A percentile compares a stretch with the other conserved stretches of the same genome.
Evolutionary conservation across 1,140 invertebrate species (phyloP).

Genomic region (Zophobas atratus): DNA sequence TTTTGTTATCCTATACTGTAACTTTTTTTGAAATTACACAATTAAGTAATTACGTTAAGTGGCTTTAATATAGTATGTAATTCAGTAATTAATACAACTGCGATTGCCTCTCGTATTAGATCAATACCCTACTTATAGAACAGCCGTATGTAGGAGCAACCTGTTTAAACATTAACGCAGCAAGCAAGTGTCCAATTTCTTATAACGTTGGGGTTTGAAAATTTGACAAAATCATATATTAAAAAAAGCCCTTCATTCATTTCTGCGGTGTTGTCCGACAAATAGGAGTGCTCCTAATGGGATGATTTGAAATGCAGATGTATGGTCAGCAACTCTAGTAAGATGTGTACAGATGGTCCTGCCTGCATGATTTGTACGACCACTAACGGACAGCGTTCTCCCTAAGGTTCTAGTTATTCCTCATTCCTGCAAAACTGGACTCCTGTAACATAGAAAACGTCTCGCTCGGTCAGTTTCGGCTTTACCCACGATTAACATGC

Average conservation of each 20-base stretch:
- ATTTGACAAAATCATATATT: constrained; percentile 20
- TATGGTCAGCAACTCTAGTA: constrained; percentile 59
- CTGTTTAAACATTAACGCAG: constrained; percentile 6
- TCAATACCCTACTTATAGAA: no score
- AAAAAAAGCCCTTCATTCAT: constrained; percentile 3
- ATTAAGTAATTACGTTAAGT: no score
- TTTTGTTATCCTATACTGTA: no score
- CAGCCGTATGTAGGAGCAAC: neutral
- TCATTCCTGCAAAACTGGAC: constrained; percentile 36
- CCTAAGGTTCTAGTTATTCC: constrained; percentile 47
- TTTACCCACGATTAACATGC: constrained; percentile 34
- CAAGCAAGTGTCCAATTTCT: constrained; percentile 9
- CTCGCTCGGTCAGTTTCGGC: constrained; percentile 9
- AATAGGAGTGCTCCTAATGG: constrained; percentile 51
- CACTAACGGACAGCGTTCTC: constrained; percentile 59
- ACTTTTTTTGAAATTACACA: no score
- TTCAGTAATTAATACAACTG: no score
- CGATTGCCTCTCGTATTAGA: no score
- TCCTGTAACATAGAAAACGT: constrained; percentile 23
- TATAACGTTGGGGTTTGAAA: neutral
- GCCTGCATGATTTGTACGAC: constrained; percentile 64
- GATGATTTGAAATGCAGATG: constrained; percentile 64
- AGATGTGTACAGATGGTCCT: constrained; percentile 64
- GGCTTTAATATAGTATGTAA: no score
- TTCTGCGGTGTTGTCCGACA: constrained; percentile 27